Conservation (phyloP, 2,888 invertebrate genomes). For the Heliconius erato region DNA sequence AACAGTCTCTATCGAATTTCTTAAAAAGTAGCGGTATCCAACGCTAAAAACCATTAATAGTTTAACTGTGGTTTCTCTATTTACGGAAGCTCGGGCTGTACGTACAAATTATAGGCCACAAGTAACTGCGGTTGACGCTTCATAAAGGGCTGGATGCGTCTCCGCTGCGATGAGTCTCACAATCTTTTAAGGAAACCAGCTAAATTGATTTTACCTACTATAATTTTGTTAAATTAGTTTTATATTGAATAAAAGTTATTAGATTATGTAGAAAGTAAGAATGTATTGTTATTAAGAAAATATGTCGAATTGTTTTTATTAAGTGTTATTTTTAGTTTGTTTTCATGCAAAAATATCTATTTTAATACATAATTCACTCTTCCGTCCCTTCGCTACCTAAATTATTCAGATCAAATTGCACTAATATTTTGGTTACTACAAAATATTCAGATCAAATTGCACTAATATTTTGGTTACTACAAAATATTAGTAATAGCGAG, state of each 20-base stretch:
- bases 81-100: conserved; percentile 79
- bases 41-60: conserved; percentile 75
- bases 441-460: too few species aligned
- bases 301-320: not conserved
- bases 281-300: not conserved
- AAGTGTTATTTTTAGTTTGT: not conserved
- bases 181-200: conserved; percentile 42
- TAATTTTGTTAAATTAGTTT: conserved; percentile 33
- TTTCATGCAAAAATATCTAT: too few species aligned
- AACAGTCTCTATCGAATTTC: conserved; percentile 57
- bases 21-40: conserved; percentile 67
- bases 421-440: too few species aligned
- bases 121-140: conserved; percentile 68
- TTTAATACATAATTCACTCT: too few species aligned
- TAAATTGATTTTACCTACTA: conserved; percentile 38
- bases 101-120: conserved; percentile 74
- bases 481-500: too few species aligned
- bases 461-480: too few species aligned
- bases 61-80: conserved; percentile 81
- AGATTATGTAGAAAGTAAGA: not conserved
- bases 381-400: too few species aligned
- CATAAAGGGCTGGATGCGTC: conserved; percentile 57
- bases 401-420: too few species aligned
- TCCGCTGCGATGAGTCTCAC: conserved; percentile 41
- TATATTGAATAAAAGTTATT: conserved; percentile 18